Evolutionary conservation across 2,888 invertebrate species (phyloP).

Genomic region (Latheticus oryzae): DNA sequence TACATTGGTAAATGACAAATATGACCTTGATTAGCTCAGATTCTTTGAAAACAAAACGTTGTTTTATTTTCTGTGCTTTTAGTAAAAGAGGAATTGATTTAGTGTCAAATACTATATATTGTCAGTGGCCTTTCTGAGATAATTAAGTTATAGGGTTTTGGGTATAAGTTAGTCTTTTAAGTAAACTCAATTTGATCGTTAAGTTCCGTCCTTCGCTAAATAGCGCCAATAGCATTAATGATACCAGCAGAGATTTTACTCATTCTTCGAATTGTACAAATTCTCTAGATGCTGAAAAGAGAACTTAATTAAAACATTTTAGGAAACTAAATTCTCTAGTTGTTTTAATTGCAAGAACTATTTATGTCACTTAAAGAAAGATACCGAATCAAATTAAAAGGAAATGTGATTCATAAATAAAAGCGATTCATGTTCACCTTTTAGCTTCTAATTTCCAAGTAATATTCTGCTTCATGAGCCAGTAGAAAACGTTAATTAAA

Average conservation of each 20-base stretch:
- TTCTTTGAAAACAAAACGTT: conserved; percentile 1
- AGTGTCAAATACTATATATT: too few relatives aligned
- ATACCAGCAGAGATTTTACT: conserved; percentile 11
- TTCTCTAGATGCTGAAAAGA: conserved; percentile 14
- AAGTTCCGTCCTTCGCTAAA: conserved; percentile 5
- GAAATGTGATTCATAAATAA: conserved; percentile 28
- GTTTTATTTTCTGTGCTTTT: neutral
- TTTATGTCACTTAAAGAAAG: conserved; percentile 4
- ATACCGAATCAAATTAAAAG: conserved; percentile 10
- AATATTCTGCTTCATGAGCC: conserved; percentile 12
- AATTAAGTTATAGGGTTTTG: conserved; percentile 20
- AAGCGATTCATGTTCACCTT: conserved; percentile 18
- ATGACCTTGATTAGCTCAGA: too few relatives aligned
- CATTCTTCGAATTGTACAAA: conserved; percentile 14
- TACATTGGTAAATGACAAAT: too few relatives aligned
- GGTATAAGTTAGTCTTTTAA: conserved; percentile 14
- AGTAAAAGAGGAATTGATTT: conserved; percentile 11
- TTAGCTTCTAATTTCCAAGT: conserved; percentile 22
- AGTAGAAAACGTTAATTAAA: conserved; percentile 8
- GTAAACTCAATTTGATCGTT: conserved; percentile 21
- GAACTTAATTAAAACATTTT: too few relatives aligned
- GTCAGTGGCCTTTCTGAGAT: conserved; percentile 16
- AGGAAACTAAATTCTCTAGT: too few relatives aligned
- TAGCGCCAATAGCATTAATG: conserved; percentile 23
- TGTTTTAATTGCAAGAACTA: too few relatives aligned